These are phyloP conservation scores for Pseudomyrmex concolor DNA, from an alignment of 1,140 invertebrate species.

Conservation along the genomic window DNA sequence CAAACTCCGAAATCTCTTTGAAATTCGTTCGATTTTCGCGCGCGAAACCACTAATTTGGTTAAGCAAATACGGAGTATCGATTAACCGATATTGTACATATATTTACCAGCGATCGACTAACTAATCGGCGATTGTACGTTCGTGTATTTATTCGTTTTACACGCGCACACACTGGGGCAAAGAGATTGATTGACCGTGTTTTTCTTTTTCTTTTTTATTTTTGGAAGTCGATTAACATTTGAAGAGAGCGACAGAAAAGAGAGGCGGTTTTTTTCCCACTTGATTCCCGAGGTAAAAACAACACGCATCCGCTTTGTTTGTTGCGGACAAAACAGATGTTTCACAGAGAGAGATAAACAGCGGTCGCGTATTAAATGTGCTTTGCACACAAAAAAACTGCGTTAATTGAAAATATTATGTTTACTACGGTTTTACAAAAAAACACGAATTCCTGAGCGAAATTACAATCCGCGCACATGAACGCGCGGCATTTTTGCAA, in stretches of 20 bases:
- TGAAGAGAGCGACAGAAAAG: conserved; percentile 29
- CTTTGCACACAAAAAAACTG: too few species aligned
- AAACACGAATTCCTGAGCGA: background rate
- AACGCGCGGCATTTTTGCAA: background rate
- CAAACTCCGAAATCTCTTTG: conserved; percentile 9
- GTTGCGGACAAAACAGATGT: conserved; percentile 1
- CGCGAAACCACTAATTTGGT: conserved; percentile 47
- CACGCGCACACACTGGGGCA: conserved; percentile 2
- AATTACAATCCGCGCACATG: background rate
- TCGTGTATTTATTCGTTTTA: conserved; percentile 33
- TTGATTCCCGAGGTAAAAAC: conserved; percentile 21
- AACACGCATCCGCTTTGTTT: background rate
- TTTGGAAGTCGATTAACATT: conserved; percentile 54
- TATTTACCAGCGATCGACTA: conserved; percentile 40
- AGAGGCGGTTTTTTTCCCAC: background rate
- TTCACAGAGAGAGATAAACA: background rate
- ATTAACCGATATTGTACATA: conserved; percentile 36
- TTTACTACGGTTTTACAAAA: background rate
- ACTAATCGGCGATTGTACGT: conserved; percentile 16
- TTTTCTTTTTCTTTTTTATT: conserved; percentile 34
- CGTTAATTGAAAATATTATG: conserved; percentile 2
- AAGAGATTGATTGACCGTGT: conserved; percentile 41
- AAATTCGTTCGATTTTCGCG: conserved; percentile 49
- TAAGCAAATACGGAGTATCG: conserved; percentile 53
- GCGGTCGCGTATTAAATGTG: too few species aligned